Evolutionary conservation across 2,113 vertebrate species (phyloP).

Genomic region (Crotalus helleri): DNA sequence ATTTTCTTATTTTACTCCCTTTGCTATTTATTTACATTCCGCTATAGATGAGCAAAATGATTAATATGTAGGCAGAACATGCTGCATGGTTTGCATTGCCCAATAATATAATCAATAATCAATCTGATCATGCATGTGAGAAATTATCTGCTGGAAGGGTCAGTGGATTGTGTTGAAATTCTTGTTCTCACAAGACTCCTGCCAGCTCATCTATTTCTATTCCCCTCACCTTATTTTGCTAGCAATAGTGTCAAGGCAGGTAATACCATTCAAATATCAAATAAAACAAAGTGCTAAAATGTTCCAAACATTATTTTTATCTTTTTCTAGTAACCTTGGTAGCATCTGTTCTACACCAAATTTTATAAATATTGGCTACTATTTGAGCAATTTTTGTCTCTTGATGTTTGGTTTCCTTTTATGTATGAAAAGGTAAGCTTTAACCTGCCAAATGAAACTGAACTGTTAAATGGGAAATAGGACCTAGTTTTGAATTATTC

Average conservation of each 20-base stretch:
- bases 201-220: background rate
- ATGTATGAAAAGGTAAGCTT: background rate
- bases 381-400: background rate
- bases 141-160: background rate
- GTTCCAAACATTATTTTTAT: background rate
- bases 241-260: background rate
- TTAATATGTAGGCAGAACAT: background rate
- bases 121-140: background rate
- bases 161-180: background rate
- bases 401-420: background rate
- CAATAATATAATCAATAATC: background rate
- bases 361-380: background rate
- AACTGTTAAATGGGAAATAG: constrained; percentile 3
- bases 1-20: background rate
- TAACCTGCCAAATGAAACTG: background rate
- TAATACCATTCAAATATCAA: background rate
- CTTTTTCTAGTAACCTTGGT: background rate
- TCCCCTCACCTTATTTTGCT: background rate
- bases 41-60: background rate
- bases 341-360: background rate
- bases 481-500: constrained; percentile 5
- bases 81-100: background rate
- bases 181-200: background rate
- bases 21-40: background rate
- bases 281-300: background rate